These are phyloP conservation scores for Polia nebulosa DNA, from an alignment of 2,888 invertebrate genomes.

Conservation along the genomic window DNA sequence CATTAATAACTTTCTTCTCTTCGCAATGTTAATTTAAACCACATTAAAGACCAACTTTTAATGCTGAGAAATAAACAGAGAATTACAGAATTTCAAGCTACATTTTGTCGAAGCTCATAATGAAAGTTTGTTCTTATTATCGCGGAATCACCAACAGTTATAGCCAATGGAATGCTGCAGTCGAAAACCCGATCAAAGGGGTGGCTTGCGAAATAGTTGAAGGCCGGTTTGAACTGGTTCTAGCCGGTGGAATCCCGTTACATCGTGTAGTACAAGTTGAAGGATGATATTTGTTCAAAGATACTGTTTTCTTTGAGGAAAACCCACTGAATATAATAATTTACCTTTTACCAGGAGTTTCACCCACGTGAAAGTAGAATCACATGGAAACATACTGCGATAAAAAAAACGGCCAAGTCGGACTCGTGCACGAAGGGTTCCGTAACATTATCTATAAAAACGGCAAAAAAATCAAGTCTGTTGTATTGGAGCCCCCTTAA, in stretches of 20 bases:
- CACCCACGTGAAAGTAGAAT: too few relatives aligned
- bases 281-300: constrained; percentile 27
- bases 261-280: constrained; percentile 68
- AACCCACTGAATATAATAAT: too few relatives aligned
- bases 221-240: constrained; percentile 74
- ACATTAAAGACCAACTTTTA: constrained; percentile 37
- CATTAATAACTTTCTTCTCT: neutral
- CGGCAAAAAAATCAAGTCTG: too few relatives aligned
- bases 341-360: too few relatives aligned
- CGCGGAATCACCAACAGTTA: constrained; percentile 67
- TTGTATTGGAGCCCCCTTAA: too few relatives aligned
- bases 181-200: constrained; percentile 83
- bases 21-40: constrained; percentile 16
- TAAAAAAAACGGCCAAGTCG: too few relatives aligned
- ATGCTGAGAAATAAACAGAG: constrained; percentile 26
- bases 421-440: too few relatives aligned
- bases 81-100: constrained; percentile 53
- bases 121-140: constrained; percentile 63
- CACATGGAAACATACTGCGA: too few relatives aligned
- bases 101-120: constrained; percentile 62
- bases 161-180: constrained; percentile 80
- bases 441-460: too few relatives aligned
- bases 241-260: constrained; percentile 70
- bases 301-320: too few relatives aligned
- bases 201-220: constrained; percentile 82